Percentiles rank a stretch among this genome's conserved stretches.
Conservation (phyloP, 1,140 invertebrate genomes). For the Lepidotrigona ventralis region DNA sequence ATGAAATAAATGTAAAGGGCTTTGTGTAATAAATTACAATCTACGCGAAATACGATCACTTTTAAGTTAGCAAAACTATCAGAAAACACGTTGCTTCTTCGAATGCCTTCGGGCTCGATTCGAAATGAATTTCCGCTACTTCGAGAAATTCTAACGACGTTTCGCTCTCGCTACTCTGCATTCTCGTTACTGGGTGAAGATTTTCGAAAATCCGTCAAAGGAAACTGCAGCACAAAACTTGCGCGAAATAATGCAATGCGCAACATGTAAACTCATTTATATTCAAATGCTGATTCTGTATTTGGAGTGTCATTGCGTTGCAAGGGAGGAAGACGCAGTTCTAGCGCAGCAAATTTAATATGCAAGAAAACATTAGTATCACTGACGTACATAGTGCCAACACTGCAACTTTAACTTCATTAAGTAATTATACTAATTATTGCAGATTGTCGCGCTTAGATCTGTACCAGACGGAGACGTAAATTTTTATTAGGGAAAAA, state of each 20-base stretch:
- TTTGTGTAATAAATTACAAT: background rate
- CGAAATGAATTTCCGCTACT: background rate
- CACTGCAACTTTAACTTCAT: constrained; percentile 46
- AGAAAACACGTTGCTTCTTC: constrained; percentile 27
- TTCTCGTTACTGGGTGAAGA: background rate
- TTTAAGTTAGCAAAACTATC: constrained; percentile 27
- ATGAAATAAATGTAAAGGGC: background rate
- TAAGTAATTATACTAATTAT: constrained; percentile 47
- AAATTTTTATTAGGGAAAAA: background rate
- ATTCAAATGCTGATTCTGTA: constrained; percentile 8
- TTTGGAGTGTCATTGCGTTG: background rate
- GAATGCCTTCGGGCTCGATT: background rate
- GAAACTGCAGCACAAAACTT: background rate
- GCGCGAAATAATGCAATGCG: background rate
- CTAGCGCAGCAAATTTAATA: constrained; percentile 3
- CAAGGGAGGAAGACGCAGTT: background rate
- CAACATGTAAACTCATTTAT: constrained; percentile 43
- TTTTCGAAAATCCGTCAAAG: background rate
- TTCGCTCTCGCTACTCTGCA: background rate
- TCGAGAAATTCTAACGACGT: background rate
- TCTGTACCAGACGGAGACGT: constrained; percentile 16
- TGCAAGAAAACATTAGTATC: background rate
- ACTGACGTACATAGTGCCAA: background rate
- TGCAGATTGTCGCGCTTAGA: constrained; percentile 32
- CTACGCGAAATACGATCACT: background rate